Evolutionary conservation across 2,797 vertebrate genomes (phyloP), one percentile per base, ranked within the genome.

Genomic region (Sitta carolinensis): DNA sequence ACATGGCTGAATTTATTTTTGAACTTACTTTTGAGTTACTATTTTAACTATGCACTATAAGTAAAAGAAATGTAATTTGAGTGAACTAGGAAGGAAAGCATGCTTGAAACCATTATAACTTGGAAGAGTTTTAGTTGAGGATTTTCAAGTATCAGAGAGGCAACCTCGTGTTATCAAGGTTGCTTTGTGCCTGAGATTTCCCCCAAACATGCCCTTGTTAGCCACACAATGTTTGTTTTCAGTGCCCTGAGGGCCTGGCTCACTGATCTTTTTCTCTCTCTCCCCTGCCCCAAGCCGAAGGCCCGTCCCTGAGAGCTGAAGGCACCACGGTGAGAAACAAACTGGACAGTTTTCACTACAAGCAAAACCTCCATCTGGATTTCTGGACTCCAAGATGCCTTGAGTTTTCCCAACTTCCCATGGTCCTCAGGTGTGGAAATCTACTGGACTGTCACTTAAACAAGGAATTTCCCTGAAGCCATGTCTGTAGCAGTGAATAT

Each of bases 391-490:
- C 98, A 98, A 96, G 98, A 98, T 99, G 99, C 99, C 99, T 99
- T 98, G 98, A 98, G 97, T 98, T 98, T 98, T 98, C 98, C 98
- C 98, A 98, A 97, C 98, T 99, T 99, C 98, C 98, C 98, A 98
- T 98, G 98, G 99, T 99, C 98, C 99, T 99, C 99, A 98, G 99
- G 98, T 99, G 98, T 98, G 98, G 98, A 98, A 98, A 97, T 98
- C 98, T 98, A 97, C 98, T 98, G 97, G 98, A 98, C 98, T 98
- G 98, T 98, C 98, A 98, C 97, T 98, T 98, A 98, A 97, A 98
- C 97, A 96, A 98, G 98, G 98, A 97, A 96, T 98, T 96, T 98
- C 98, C 98, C 98, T 97, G 98, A 99, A 99, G 99, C 98, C 98
- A 97, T 98, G 98, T 98, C 97, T 98, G 98, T 97, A 97, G 96